phyloP scores from a whole-genome alignment of 2,797 vertebrate species.

The Hoplostethus mediterraneus region DNA sequence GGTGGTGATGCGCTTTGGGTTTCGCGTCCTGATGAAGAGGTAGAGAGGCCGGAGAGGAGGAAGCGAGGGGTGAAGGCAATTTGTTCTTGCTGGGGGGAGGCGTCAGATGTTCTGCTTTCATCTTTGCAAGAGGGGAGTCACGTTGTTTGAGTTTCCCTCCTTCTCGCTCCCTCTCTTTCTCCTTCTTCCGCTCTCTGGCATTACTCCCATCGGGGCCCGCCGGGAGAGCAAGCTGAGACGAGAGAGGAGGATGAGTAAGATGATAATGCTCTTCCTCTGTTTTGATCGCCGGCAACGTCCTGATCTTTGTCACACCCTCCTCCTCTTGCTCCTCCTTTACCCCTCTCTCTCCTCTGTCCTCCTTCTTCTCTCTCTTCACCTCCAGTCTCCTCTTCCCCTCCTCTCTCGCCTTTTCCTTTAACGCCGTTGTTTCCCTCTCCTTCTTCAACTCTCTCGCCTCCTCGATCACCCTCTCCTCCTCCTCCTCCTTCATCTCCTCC shows the following conservation, averaged over 20 bases:
- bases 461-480: slow-evolving; percentile 6
- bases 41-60: slow-evolving; percentile 68
- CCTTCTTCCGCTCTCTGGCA: slow-evolving; percentile 9
- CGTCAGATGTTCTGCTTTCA: slow-evolving; percentile 82
- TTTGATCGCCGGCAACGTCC: slow-evolving; percentile 39
- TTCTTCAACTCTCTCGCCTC: not conserved
- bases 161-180: slow-evolving; percentile 22
- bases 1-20: slow-evolving; percentile 68
- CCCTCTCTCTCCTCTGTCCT: slow-evolving; percentile 14
- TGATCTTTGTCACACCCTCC: slow-evolving; percentile 19
- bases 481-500: slow-evolving; percentile 9
- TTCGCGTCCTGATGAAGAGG: slow-evolving; percentile 76
- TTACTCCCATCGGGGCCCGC: too few relatives aligned
- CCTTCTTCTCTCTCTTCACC: not conserved
- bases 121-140: slow-evolving; percentile 65
- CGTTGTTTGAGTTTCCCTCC: slow-evolving; percentile 64
- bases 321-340: slow-evolving; percentile 48
- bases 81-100: slow-evolving; percentile 74
- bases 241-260: slow-evolving; percentile 16
- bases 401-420: not conserved
- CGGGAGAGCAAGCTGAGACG: not conserved
- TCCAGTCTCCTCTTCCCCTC: slow-evolving; percentile 1
- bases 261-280: slow-evolving; percentile 26
- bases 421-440: not conserved
- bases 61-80: slow-evolving; percentile 68